Percentiles rank a stretch among this genome's conserved stretches.
phyloP scores from a whole-genome alignment of 2,797 vertebrate species.

The Enteromius thamalakanensis region DNA sequence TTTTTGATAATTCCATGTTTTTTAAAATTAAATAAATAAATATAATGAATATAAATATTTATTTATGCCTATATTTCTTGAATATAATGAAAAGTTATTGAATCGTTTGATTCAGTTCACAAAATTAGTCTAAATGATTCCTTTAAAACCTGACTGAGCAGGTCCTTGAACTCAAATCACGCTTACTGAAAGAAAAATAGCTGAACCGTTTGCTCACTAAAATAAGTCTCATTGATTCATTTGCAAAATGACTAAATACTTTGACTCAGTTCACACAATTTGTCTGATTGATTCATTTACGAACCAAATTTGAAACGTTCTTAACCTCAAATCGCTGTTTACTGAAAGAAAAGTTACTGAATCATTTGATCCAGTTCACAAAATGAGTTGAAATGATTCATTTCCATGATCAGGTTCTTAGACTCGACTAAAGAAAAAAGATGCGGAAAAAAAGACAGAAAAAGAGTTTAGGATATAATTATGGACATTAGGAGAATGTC shows the following conservation, averaged over 20 bases:
- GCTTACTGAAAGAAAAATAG: no score
- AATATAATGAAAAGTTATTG: neutral
- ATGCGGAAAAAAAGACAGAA: no score
- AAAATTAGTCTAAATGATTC: neutral
- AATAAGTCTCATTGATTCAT: neutral
- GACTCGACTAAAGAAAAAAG: no score
- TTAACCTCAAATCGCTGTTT: neutral
- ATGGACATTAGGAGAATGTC: neutral
- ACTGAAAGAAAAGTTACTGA: neutral
- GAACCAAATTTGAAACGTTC: no score
- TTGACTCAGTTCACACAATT: neutral
- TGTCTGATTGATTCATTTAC: neutral
- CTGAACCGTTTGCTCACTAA: no score
- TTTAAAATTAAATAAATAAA: neutral
- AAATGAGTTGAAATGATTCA: neutral
- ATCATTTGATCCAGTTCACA: neutral
- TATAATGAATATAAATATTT: neutral
- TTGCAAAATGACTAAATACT: neutral
- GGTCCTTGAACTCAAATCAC: neutral
- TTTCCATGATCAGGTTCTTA: neutral
- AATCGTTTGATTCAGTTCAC: neutral
- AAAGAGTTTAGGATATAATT: neutral
- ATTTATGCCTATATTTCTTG: neutral
- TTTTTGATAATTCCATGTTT: neutral
- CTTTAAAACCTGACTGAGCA: neutral